Conservation (phyloP, 1,140 invertebrate species). For the Stenopsyche tienmushanensis region DNA sequence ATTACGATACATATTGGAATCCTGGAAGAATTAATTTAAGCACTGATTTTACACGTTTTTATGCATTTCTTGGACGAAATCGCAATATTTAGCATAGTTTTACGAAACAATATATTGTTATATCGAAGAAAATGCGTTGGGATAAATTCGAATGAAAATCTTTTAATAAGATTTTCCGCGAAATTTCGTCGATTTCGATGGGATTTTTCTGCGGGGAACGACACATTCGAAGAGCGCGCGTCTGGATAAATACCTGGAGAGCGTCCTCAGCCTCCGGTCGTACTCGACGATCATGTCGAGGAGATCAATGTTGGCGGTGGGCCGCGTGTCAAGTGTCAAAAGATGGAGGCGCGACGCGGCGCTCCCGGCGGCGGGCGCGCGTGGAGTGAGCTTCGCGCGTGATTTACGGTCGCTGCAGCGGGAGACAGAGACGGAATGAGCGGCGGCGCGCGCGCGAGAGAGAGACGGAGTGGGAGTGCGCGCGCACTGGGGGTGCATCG, state of each 20-base stretch:
- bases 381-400: slow-evolving; percentile 30
- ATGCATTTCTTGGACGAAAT: too few relatives aligned
- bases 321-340: slow-evolving; percentile 40
- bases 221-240: neutral
- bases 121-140: too few relatives aligned
- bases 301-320: slow-evolving; percentile 41
- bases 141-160: too few relatives aligned
- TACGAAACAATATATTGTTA: too few relatives aligned
- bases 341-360: slow-evolving; percentile 46
- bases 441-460: slow-evolving; percentile 45
- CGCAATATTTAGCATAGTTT: too few relatives aligned
- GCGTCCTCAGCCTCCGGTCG: slow-evolving; percentile 33
- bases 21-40: too few relatives aligned
- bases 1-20: too few relatives aligned
- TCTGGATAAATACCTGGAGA: slow-evolving; percentile 12
- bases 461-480: slow-evolving; percentile 46
- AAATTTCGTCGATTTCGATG: too few relatives aligned
- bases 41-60: too few relatives aligned
- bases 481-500: slow-evolving; percentile 38
- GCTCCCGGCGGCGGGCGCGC: slow-evolving; percentile 20
- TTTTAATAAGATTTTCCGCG: too few relatives aligned
- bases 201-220: too few relatives aligned
- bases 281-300: slow-evolving; percentile 40
- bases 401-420: slow-evolving; percentile 43
- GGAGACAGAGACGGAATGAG: slow-evolving; percentile 46